A percentile compares a stretch with the other conserved stretches of the same genome.
Conservation (phyloP, 2,797 vertebrate species). For the Crax fasciolata region DNA sequence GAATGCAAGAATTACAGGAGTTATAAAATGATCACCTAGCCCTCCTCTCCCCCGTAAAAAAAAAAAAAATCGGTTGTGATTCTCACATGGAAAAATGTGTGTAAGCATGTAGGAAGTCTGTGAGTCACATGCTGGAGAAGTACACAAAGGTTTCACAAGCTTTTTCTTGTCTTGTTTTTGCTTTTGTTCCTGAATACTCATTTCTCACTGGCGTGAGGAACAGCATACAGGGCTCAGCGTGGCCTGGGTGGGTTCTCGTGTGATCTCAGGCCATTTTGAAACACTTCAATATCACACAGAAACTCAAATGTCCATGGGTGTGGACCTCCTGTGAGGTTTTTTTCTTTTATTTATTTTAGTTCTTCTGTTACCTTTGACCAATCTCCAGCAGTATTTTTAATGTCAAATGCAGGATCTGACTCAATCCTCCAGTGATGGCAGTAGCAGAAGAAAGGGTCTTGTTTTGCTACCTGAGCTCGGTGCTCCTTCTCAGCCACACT, state of each 20-base stretch:
- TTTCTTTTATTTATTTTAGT: background rate
- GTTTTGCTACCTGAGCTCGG: constrained; percentile 9
- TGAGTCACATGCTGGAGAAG: background rate
- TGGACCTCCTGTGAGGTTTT: background rate
- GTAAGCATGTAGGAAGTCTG: background rate
- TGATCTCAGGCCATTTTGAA: background rate
- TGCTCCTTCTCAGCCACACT: background rate
- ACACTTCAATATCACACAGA: background rate
- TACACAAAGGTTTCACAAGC: background rate
- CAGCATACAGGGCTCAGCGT: rapidly evolving
- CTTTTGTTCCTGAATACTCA: background rate
- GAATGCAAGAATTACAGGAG: background rate
- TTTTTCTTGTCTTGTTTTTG: constrained; percentile 9
- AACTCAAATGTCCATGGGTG: background rate
- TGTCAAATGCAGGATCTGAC: background rate
- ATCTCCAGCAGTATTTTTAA: background rate
- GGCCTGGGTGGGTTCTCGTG: background rate
- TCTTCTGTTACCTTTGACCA: background rate
- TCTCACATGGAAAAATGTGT: background rate
- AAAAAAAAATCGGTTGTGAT: background rate
- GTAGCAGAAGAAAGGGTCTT: background rate
- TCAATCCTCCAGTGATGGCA: background rate
- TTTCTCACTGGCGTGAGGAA: background rate
- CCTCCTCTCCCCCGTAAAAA: background rate
- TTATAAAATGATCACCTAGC: background rate